These are phyloP conservation scores for Notoglanidium macrostoma DNA, from an alignment of 2,797 vertebrate genomes.

Conservation along the genomic window DNA sequence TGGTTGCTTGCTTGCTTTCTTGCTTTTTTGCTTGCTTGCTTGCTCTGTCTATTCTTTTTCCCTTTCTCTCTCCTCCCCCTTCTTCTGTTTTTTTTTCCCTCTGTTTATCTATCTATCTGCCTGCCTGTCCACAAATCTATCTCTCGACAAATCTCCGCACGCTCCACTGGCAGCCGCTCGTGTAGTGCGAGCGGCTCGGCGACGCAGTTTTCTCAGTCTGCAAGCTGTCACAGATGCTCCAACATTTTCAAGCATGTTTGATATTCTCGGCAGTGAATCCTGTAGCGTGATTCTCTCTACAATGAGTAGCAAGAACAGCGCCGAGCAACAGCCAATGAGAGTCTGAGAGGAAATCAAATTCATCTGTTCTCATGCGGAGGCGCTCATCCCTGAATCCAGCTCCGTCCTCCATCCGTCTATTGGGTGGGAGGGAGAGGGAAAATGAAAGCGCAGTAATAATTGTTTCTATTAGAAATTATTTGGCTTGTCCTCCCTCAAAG, in stretches of 20 bases:
- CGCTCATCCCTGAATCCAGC: background rate
- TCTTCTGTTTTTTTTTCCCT: no score
- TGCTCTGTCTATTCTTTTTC: background rate
- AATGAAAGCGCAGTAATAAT: background rate
- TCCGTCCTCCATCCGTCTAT: background rate
- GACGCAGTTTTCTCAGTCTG: conserved; percentile 5
- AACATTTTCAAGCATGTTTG: conserved; percentile 1
- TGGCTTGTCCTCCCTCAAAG: background rate
- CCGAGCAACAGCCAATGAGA: conserved; percentile 16
- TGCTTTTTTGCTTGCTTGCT: background rate
- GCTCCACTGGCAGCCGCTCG: background rate
- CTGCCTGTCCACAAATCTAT: background rate
- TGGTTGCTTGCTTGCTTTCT: no score
- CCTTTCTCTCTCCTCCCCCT: background rate
- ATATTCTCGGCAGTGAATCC: background rate
- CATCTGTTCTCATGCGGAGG: conserved; percentile 5
- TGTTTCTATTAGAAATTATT: background rate
- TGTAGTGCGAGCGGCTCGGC: background rate
- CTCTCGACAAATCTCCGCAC: background rate
- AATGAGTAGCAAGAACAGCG: background rate
- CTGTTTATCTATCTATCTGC: background rate
- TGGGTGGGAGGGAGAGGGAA: background rate
- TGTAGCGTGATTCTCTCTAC: conserved; percentile 5
- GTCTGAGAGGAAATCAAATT: background rate
- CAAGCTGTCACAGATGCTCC: conserved; percentile 26